phyloP scores from a whole-genome alignment of 2,797 vertebrate genomes.

The Gephyroberyx darwinii region DNA sequence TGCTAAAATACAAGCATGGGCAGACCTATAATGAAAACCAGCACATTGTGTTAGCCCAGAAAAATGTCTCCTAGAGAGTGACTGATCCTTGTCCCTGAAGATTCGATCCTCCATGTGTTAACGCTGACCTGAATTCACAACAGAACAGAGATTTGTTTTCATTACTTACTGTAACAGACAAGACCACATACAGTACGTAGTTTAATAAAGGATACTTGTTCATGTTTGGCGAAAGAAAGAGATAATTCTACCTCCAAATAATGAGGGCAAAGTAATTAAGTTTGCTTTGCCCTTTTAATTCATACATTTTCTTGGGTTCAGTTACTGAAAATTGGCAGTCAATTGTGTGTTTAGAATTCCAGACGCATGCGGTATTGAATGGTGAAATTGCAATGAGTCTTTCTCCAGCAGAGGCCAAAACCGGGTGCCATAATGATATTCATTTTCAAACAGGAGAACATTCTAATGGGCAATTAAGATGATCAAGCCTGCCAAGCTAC shows the following conservation, averaged over 20 bases:
- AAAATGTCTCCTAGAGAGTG: conserved; percentile 22
- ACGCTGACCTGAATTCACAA: conserved; percentile 34
- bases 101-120: conserved; percentile 43
- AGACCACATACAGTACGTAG: conserved; percentile 42
- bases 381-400: conserved; percentile 78
- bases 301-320: conserved; percentile 72
- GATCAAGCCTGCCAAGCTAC: conserved; percentile 88
- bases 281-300: conserved; percentile 72
- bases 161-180: conserved; percentile 41
- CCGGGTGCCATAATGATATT: conserved; percentile 84
- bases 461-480: conserved; percentile 90
- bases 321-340: conserved; percentile 77
- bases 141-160: conserved; percentile 46
- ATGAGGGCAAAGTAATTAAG: conserved; percentile 67
- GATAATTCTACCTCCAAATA: conserved; percentile 60
- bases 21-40: conserved; percentile 40
- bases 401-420: conserved; percentile 79
- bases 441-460: conserved; percentile 88
- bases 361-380: conserved; percentile 75
- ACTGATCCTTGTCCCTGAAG: conserved; percentile 45
- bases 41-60: conserved; percentile 27
- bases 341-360: conserved; percentile 80
- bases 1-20: conserved; percentile 45
- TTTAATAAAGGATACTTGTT: conserved; percentile 65
- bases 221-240: conserved; percentile 50